A percentile compares a stretch with the other conserved stretches of the same genome.
phyloP scores from a whole-genome alignment of 2,113 vertebrate species.

The Pogonocichla stellata region DNA sequence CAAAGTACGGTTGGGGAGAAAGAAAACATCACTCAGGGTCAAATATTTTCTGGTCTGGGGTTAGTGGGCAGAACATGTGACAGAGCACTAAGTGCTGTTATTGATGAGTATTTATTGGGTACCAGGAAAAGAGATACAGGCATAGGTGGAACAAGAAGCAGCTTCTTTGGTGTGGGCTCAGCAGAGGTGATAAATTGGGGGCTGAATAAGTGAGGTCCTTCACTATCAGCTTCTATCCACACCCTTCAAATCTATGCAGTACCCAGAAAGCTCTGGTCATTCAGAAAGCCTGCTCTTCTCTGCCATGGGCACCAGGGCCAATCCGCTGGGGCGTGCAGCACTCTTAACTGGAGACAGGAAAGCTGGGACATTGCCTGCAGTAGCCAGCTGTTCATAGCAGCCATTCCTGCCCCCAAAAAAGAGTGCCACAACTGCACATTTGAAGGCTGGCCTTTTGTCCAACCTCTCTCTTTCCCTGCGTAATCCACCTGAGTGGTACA shows the following conservation, averaged over 20 bases:
- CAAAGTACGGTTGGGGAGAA: background rate
- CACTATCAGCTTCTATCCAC: background rate
- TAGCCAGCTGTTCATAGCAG: slow-evolving; percentile 37
- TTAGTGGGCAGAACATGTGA: background rate
- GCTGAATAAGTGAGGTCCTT: background rate
- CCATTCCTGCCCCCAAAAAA: background rate
- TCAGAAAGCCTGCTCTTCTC: background rate
- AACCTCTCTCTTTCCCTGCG: background rate
- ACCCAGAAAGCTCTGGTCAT: background rate
- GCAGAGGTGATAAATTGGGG: background rate
- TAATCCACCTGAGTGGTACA: background rate
- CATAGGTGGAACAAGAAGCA: background rate
- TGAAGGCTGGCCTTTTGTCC: background rate
- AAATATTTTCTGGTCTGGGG: slow-evolving; percentile 38
- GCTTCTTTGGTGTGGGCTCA: background rate
- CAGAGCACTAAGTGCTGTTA: background rate
- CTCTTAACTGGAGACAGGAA: background rate
- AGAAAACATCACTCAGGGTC: slow-evolving; percentile 20
- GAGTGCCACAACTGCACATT: background rate
- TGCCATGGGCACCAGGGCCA: background rate
- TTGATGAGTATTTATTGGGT: background rate
- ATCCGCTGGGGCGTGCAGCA: background rate
- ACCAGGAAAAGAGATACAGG: background rate
- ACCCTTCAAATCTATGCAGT: background rate
- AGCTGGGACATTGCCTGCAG: background rate